phyloP scores from a whole-genome alignment of 1,140 invertebrate genomes.

The Chionoecetes opilio region DNA sequence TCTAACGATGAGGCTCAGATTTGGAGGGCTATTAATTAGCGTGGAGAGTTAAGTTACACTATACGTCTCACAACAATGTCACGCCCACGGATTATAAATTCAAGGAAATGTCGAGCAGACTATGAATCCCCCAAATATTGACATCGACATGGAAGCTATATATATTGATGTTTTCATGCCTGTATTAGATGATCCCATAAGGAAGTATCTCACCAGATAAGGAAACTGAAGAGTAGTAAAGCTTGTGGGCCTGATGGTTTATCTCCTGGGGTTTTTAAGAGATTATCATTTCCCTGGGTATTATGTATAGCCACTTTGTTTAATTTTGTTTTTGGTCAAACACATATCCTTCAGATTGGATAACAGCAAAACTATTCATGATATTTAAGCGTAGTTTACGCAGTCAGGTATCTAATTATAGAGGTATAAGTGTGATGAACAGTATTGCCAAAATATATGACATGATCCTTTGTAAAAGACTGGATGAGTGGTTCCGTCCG shows the following conservation, averaged over 20 bases:
- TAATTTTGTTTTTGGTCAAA: not conserved
- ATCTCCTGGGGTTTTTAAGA: not conserved
- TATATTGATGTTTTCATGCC: too few species aligned
- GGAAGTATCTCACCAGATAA: too few species aligned
- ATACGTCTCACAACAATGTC: too few species aligned
- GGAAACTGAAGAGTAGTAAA: too few species aligned
- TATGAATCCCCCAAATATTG: too few species aligned
- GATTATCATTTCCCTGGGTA: not conserved
- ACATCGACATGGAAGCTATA: too few species aligned
- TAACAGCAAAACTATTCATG: not conserved
- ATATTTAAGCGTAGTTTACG: slow-evolving; percentile 32
- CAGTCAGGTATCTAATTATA: not conserved
- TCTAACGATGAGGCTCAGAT: too few species aligned
- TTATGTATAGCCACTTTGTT: not conserved
- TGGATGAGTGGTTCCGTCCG: not conserved
- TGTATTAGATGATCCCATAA: too few species aligned
- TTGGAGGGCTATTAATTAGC: too few species aligned
- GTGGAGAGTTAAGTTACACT: too few species aligned
- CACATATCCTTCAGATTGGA: not conserved
- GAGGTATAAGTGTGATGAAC: not conserved
- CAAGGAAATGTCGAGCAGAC: too few species aligned
- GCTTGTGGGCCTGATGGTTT: not conserved
- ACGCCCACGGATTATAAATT: too few species aligned
- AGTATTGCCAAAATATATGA: not conserved
- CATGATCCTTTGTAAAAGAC: not conserved